phyloP scores from a whole-genome alignment of 92 coral and sea anemone species.

The Virgularia gustaviana region DNA sequence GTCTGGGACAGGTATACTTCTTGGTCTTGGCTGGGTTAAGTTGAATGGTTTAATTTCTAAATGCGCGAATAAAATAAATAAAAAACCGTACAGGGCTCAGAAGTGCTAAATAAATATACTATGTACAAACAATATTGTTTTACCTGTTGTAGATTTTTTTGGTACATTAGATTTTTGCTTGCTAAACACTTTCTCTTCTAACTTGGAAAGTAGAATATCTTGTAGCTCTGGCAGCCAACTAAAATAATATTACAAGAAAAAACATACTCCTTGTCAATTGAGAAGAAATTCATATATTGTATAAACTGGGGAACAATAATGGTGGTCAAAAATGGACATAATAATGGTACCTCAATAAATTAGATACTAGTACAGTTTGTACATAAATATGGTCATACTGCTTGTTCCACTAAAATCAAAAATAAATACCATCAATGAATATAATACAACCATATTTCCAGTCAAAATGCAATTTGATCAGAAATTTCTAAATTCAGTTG shows the following conservation, averaged over 20 bases:
- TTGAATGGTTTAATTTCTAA: conserved; percentile 89
- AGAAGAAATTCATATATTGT: not conserved
- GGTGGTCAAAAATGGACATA: too few relatives aligned
- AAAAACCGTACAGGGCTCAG: not conserved
- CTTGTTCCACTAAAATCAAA: conserved; percentile 74
- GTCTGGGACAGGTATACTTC: conserved; percentile 94
- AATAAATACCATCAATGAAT: conserved; percentile 1
- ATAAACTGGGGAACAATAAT: too few relatives aligned
- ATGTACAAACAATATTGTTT: not conserved
- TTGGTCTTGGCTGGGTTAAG: conserved; percentile 81
- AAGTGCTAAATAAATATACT: not conserved
- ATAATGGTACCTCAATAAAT: conserved; percentile 74
- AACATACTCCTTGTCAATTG: not conserved
- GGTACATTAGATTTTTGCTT: conserved; percentile 63
- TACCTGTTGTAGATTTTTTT: conserved; percentile 81
- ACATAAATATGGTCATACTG: conserved; percentile 92
- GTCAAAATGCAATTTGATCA: too few relatives aligned
- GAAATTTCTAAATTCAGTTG: too few relatives aligned
- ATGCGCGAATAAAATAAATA: not conserved
- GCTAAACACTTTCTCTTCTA: conserved; percentile 78
- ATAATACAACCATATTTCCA: too few relatives aligned
- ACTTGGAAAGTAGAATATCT: conserved; percentile 63
- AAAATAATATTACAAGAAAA: not conserved
- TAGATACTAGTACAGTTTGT: conserved; percentile 73
- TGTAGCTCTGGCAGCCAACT: conserved; percentile 95